These are phyloP conservation scores for Deladenus siricidicola DNA, from an alignment of 2,888 invertebrate genomes.

Conservation along the genomic window DNA sequence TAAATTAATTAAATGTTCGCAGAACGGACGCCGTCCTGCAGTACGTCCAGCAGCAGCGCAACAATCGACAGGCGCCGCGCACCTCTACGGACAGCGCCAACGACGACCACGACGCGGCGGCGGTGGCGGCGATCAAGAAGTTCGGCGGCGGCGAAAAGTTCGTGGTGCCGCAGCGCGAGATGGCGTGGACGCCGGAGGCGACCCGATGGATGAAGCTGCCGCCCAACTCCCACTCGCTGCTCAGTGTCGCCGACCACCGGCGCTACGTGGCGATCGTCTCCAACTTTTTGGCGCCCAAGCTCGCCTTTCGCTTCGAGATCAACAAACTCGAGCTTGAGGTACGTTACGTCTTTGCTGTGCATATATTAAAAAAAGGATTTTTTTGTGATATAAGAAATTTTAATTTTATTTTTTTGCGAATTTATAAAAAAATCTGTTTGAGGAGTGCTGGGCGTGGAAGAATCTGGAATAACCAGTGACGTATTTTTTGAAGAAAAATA, in stretches of 20 bases:
- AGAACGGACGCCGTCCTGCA: background rate
- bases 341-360: background rate
- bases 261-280: slow-evolving; percentile 32
- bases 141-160: background rate
- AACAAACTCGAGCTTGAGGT: slow-evolving; percentile 28
- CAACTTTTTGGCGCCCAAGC: slow-evolving; percentile 20
- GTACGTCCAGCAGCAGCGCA: background rate
- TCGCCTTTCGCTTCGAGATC: slow-evolving; percentile 26
- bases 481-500: too few relatives aligned
- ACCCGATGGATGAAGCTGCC: slow-evolving; percentile 5
- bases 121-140: background rate
- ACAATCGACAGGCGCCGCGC: too few relatives aligned
- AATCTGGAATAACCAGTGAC: too few relatives aligned
- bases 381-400: too few relatives aligned
- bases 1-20: too few relatives aligned
- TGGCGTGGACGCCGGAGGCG: slow-evolving; percentile 11
- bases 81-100: slow-evolving; percentile 3
- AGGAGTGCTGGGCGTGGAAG: too few relatives aligned
- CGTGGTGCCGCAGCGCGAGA: slow-evolving; percentile 6
- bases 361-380: too few relatives aligned
- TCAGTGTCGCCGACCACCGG: slow-evolving; percentile 24
- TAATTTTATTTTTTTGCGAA: too few relatives aligned
- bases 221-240: slow-evolving; percentile 5
- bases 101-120: background rate
- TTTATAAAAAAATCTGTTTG: too few relatives aligned